Conservation (phyloP, 2,113 vertebrate genomes). For the Scomber colias region DNA sequence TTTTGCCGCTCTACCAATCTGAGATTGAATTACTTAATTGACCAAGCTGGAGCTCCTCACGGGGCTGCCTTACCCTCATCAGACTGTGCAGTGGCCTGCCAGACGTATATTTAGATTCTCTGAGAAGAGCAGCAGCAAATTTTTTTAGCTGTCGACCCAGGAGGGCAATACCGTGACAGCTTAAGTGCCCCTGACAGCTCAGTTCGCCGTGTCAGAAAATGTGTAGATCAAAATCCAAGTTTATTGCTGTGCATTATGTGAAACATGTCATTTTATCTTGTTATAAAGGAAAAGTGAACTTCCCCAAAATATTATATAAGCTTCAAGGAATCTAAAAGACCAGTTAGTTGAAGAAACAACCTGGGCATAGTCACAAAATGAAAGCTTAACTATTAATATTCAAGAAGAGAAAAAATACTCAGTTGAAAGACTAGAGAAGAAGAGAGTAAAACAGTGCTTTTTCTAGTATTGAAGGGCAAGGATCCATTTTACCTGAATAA, state of each 20-base stretch:
- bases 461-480: too few species aligned
- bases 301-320: background rate
- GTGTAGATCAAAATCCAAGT: conserved; percentile 48
- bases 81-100: conserved; percentile 9
- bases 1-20: conserved; percentile 31
- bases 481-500: too few species aligned
- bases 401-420: background rate
- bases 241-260: background rate
- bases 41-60: conserved; percentile 46
- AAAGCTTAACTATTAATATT: background rate
- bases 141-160: conserved; percentile 37
- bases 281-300: background rate
- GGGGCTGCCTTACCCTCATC: conserved; percentile 31
- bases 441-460: too few species aligned
- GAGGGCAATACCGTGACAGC: conserved; percentile 9
- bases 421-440: background rate
- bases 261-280: conserved; percentile 6
- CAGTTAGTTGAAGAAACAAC: background rate
- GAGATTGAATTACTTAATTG: conserved; percentile 65
- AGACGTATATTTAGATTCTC: conserved; percentile 57
- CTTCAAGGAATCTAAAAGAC: background rate
- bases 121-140: conserved; percentile 54
- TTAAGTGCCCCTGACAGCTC: conserved; percentile 58
- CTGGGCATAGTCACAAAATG: background rate
- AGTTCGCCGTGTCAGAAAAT: conserved; percentile 27